A percentile compares a stretch with the other conserved stretches of the same genome.
These are phyloP conservation scores for Cisticola juncidis DNA, from an alignment of 2,113 vertebrate species.

Conservation along the genomic window DNA sequence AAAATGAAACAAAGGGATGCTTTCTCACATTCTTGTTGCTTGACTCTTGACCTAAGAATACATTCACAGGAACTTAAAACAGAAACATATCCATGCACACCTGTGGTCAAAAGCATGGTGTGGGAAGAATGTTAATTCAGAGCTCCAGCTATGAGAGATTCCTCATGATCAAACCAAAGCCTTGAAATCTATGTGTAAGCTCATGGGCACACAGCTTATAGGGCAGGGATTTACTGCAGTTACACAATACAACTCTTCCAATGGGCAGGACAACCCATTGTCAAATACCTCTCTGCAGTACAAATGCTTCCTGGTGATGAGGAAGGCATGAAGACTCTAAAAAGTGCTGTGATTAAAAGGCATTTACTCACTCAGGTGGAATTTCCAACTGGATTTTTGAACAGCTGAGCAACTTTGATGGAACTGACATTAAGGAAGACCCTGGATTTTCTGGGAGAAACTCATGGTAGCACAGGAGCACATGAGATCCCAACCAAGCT, in stretches of 20 bases:
- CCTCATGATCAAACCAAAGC: neutral
- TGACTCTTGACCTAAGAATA: neutral
- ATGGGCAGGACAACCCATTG: neutral
- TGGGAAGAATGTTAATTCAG: neutral
- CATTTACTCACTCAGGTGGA: conserved; percentile 15
- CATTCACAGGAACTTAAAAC: neutral
- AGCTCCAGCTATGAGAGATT: neutral
- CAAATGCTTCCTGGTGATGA: conserved; percentile 46
- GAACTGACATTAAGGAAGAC: neutral
- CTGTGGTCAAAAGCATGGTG: neutral
- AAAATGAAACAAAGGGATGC: neutral
- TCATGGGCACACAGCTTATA: neutral
- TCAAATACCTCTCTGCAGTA: conserved; percentile 4
- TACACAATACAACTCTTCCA: neutral
- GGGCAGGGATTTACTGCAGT: conserved; percentile 9
- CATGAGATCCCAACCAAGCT: rapidly evolving
- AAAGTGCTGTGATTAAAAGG: neutral
- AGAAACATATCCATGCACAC: neutral
- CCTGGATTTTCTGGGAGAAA: neutral
- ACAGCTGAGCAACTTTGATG: neutral
- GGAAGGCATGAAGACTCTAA: neutral
- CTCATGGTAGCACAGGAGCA: neutral
- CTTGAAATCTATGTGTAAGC: neutral
- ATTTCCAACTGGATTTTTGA: neutral
- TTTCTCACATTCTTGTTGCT: neutral